Conservation (phyloP, 1,140 invertebrate genomes). For the Rhyacophila brunnea region DNA sequence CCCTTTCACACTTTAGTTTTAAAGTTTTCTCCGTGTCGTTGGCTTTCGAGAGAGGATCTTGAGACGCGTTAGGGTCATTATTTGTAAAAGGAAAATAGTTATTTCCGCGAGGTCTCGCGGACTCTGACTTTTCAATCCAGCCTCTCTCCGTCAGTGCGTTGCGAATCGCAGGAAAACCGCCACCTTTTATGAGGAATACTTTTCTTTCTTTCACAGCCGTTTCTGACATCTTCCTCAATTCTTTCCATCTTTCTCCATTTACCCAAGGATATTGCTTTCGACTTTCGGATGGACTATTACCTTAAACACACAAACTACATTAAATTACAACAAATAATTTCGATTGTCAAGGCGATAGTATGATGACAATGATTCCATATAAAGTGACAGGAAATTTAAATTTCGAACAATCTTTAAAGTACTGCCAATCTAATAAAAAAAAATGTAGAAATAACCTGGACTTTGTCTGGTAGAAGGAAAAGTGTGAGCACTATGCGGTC, state of each 20-base stretch:
- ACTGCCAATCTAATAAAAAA: conserved; percentile 9
- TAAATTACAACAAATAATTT: too few relatives aligned
- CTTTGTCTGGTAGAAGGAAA: conserved; percentile 47
- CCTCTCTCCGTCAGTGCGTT: conserved; percentile 58
- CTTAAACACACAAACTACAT: conserved; percentile 13
- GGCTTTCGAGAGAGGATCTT: conserved; percentile 37
- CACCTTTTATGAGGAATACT: conserved; percentile 54
- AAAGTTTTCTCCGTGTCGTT: conserved; percentile 41
- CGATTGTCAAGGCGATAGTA: too few relatives aligned
- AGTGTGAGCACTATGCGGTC: conserved; percentile 49
- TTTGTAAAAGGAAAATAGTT: conserved; percentile 33
- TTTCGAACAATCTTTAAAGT: background rate
- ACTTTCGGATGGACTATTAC: conserved; percentile 28
- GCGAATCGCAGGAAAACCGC: conserved; percentile 54
- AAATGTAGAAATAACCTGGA: conserved; percentile 40
- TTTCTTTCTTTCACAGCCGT: conserved; percentile 50
- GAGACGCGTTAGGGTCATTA: conserved; percentile 6
- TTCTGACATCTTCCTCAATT: conserved; percentile 51
- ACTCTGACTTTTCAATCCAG: conserved; percentile 66
- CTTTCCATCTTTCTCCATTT: conserved; percentile 50
- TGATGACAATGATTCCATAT: too few relatives aligned
- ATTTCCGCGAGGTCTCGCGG: conserved; percentile 44
- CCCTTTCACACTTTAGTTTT: conserved; percentile 58
- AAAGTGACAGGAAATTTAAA: background rate
- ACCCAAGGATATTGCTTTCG: conserved; percentile 49